These are phyloP conservation scores for Spinibarbus caldwelli DNA, from an alignment of 2,797 vertebrate species.

Conservation along the genomic window DNA sequence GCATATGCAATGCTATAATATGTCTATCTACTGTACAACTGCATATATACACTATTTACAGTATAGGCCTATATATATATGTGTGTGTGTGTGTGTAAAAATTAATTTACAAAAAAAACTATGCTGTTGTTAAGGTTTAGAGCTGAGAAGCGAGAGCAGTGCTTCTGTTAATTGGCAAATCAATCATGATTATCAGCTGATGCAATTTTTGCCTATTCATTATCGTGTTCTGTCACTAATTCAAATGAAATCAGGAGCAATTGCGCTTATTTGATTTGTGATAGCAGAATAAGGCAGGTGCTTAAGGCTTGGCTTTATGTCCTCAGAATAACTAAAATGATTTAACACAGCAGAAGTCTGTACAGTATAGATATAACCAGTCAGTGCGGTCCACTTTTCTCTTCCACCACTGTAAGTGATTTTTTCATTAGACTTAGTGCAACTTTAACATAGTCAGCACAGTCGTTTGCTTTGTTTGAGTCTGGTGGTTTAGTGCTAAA, in stretches of 20 bases:
- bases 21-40: too few relatives aligned
- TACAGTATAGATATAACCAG: neutral
- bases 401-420: neutral
- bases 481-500: neutral
- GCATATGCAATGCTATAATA: too few relatives aligned
- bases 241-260: neutral
- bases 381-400: neutral
- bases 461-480: neutral
- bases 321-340: neutral
- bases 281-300: neutral
- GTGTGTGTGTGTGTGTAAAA: too few relatives aligned
- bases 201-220: neutral
- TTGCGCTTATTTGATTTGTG: neutral
- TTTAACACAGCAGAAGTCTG: neutral
- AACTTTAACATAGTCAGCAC: neutral
- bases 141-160: neutral
- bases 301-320: too few relatives aligned
- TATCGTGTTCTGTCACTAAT: neutral
- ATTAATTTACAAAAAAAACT: neutral
- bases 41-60: neutral
- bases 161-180: neutral
- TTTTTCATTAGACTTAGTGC: neutral
- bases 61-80: too few relatives aligned
- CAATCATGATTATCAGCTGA: neutral
- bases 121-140: neutral